phyloP scores from a whole-genome alignment of 1,140 invertebrate genomes.

The Vanessa atalanta region DNA sequence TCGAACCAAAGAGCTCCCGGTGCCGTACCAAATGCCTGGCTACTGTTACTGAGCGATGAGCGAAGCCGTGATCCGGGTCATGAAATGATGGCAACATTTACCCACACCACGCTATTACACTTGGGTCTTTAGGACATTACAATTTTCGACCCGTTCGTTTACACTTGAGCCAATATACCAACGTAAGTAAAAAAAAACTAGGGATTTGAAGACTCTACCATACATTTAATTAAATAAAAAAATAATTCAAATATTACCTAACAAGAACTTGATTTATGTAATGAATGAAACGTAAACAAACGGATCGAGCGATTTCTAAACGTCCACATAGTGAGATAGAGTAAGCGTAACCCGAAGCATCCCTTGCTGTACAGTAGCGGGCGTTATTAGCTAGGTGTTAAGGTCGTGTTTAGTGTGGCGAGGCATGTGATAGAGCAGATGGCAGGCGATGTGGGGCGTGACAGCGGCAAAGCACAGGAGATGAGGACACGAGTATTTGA shows the following conservation, averaged over 20 bases:
- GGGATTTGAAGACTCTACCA: too few species aligned
- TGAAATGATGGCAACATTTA: slow-evolving; percentile 46
- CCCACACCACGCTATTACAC: slow-evolving; percentile 51
- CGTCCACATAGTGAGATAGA: background rate
- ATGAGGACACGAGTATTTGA: slow-evolving; percentile 28
- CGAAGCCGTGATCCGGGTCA: slow-evolving; percentile 57
- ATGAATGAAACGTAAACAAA: background rate
- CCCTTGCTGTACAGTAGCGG: slow-evolving; percentile 31
- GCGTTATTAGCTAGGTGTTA: slow-evolving; percentile 68
- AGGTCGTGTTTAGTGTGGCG: slow-evolving; percentile 71
- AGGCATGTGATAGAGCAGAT: slow-evolving; percentile 70
- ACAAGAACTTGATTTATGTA: background rate
- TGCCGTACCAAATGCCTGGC: slow-evolving; percentile 57
- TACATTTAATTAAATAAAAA: too few species aligned
- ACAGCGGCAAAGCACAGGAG: slow-evolving; percentile 69
- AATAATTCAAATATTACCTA: too few species aligned
- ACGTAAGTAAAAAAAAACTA: background rate
- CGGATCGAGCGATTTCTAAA: background rate
- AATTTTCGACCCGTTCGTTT: slow-evolving; percentile 13
- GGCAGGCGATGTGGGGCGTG: slow-evolving; percentile 72
- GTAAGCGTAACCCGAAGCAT: slow-evolving; percentile 33
- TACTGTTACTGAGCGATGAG: slow-evolving; percentile 53
- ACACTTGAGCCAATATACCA: background rate
- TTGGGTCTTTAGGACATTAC: background rate
- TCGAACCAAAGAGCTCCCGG: slow-evolving; percentile 55